Evolutionary conservation across 2,113 vertebrate genomes (phyloP).

Genomic region (Upupa epops): DNA sequence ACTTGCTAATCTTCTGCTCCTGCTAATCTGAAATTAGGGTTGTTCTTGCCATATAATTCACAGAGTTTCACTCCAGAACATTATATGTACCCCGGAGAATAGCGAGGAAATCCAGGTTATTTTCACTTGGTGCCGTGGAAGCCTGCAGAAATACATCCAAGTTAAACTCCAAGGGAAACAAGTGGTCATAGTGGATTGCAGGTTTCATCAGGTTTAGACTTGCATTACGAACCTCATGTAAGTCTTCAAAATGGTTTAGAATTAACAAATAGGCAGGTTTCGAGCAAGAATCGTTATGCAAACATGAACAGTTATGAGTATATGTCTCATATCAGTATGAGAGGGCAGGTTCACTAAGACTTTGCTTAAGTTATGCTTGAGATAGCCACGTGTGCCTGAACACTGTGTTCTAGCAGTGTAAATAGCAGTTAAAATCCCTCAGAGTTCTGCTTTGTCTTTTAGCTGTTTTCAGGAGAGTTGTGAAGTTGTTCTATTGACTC

Average conservation of each 20-base stretch:
- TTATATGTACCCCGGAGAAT: not conserved
- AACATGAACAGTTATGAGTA: not conserved
- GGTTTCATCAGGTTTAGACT: not conserved
- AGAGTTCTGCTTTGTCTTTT: not conserved
- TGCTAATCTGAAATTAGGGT: not conserved
- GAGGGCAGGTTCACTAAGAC: not conserved
- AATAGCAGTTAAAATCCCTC: not conserved
- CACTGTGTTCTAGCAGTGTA: not conserved
- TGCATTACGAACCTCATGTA: not conserved
- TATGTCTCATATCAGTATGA: not conserved
- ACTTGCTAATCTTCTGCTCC: not conserved
- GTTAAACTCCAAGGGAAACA: not conserved
- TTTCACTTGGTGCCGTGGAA: slow-evolving; percentile 35
- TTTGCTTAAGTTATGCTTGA: not conserved
- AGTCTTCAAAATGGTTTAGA: not conserved
- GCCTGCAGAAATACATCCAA: not conserved
- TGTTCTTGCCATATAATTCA: not conserved
- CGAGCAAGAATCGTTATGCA: not conserved
- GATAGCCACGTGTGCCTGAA: not conserved
- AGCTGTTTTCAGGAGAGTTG: not conserved
- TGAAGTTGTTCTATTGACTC: not conserved
- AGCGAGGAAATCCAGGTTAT: slow-evolving; percentile 26
- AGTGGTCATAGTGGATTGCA: not conserved
- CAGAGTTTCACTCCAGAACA: not conserved
- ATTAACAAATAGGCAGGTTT: not conserved